Evolutionary conservation across 2,797 vertebrate genomes (phyloP).

Genomic region (Cynopterus sphinx): DNA sequence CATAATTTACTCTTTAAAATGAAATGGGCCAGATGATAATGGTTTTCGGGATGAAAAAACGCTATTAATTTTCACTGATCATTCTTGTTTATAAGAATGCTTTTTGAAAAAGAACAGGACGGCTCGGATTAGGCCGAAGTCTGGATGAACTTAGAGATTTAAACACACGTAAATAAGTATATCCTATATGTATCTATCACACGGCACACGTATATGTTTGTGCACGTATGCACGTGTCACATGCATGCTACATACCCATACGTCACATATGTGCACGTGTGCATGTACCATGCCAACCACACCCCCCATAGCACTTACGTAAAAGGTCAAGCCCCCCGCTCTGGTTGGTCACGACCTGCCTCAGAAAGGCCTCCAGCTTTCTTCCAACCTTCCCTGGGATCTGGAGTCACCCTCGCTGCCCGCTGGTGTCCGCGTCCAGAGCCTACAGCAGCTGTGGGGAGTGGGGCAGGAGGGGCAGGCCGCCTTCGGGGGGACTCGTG

Average conservation of each 20-base stretch:
- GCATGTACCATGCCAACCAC: neutral
- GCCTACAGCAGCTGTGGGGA: neutral
- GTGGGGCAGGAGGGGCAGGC: neutral
- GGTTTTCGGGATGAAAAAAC: neutral
- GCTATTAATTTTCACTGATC: neutral
- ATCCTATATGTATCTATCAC: neutral
- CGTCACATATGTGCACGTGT: no score
- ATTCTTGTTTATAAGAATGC: neutral
- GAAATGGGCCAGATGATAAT: neutral
- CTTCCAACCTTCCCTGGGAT: neutral
- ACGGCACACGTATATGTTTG: no score
- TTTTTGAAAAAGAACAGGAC: neutral
- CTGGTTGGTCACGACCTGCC: neutral
- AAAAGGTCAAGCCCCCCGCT: neutral
- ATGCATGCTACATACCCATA: no score
- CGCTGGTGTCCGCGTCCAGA: no score
- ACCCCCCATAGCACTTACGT: neutral
- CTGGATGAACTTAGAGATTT: neutral
- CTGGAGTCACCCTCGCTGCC: neutral
- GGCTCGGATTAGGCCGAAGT: neutral
- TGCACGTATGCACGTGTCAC: no score
- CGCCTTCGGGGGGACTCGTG: neutral
- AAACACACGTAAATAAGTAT: neutral
- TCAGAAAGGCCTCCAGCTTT: neutral
- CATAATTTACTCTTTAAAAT: constrained; percentile 38